Conservation (phyloP, 2,113 vertebrate species). For the Crotalus horridus region DNA sequence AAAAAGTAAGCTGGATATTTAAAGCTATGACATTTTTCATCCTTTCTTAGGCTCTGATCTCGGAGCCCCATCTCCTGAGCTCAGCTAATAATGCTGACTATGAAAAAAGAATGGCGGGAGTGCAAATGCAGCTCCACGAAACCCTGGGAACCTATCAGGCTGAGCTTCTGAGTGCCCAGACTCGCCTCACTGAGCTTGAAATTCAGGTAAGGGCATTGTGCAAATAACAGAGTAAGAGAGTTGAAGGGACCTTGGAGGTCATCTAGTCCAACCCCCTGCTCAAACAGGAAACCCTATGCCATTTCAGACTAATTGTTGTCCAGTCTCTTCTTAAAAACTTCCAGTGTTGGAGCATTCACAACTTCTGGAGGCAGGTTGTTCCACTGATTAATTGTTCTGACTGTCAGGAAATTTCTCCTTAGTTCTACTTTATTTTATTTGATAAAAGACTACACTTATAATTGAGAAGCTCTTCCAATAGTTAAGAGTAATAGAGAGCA, state of each 20-base stretch:
- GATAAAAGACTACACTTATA: background rate
- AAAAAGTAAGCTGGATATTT: background rate
- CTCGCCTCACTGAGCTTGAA: conserved; percentile 73
- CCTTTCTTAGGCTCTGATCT: conserved; percentile 38
- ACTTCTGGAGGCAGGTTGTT: background rate
- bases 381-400: background rate
- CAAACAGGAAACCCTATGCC: background rate
- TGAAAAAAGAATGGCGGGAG: conserved; percentile 43
- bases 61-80: conserved; percentile 56
- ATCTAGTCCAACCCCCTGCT: background rate
- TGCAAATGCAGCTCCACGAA: conserved; percentile 46
- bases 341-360: background rate
- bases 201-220: conserved; percentile 70
- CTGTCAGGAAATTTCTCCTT: background rate
- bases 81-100: conserved; percentile 9
- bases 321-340: background rate
- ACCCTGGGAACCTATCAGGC: conserved; percentile 39
- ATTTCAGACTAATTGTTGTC: background rate
- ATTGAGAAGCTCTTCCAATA: background rate
- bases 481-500: background rate
- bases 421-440: background rate
- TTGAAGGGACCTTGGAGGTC: background rate
- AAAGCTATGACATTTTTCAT: background rate
- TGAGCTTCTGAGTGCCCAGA: conserved; percentile 64
- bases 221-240: background rate